phyloP scores from a whole-genome alignment of 2,888 invertebrate genomes.

The Sesamia inferens region DNA sequence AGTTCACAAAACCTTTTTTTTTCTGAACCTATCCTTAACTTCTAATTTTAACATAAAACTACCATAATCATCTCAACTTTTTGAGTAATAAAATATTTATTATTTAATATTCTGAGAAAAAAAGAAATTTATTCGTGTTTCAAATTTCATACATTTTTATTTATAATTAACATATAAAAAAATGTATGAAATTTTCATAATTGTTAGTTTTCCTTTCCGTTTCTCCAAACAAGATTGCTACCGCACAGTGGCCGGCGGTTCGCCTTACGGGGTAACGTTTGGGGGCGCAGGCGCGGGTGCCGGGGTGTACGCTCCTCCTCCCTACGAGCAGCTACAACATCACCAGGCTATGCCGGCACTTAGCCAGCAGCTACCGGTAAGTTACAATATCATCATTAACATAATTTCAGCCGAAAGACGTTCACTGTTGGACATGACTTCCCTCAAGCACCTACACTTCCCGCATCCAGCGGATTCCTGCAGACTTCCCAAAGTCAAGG shows the following conservation, averaged over 20 bases:
- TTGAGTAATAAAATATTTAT: background rate
- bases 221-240: slow-evolving; percentile 25
- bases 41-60: background rate
- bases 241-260: slow-evolving; percentile 89
- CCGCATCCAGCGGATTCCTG: background rate
- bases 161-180: too few species aligned
- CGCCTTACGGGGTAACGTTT: slow-evolving; percentile 90
- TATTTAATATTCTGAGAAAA: background rate
- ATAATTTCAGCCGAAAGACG: background rate
- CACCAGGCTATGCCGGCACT: slow-evolving; percentile 86
- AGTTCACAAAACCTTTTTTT: slow-evolving; percentile 9
- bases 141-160: background rate
- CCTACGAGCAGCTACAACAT: slow-evolving; percentile 92
- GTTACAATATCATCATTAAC: slow-evolving; percentile 32
- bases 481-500: background rate
- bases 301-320: slow-evolving; percentile 92
- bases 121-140: background rate
- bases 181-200: too few species aligned
- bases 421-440: background rate
- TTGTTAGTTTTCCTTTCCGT: background rate
- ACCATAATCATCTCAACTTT: background rate
- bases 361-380: slow-evolving; percentile 85
- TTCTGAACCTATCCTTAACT: background rate
- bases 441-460: background rate
- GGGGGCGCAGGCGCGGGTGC: slow-evolving; percentile 88